phyloP scores from a whole-genome alignment of 2,797 vertebrate genomes.

The Gymnothorax javanicus region DNA sequence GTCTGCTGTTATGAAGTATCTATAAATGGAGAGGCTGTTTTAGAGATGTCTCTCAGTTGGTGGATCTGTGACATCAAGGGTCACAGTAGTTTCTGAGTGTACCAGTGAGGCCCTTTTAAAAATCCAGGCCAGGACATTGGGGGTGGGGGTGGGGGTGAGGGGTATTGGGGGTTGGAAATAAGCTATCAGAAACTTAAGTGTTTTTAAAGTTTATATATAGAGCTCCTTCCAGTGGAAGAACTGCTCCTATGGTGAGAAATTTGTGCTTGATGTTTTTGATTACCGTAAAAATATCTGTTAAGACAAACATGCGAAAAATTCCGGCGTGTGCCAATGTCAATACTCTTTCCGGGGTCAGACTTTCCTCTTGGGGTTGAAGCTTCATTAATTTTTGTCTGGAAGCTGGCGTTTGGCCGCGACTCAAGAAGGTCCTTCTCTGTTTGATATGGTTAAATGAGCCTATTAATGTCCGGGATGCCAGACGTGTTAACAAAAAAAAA shows the following conservation, averaged over 20 bases:
- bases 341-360: slow-evolving; percentile 45
- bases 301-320: slow-evolving; percentile 52
- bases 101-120: background rate
- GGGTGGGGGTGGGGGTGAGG: no score
- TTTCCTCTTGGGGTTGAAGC: slow-evolving; percentile 19
- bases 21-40: slow-evolving; percentile 32
- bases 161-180: no score
- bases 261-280: slow-evolving; percentile 57
- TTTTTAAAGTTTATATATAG: slow-evolving; percentile 28
- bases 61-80: background rate
- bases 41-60: slow-evolving; percentile 3
- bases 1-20: slow-evolving; percentile 36
- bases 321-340: slow-evolving; percentile 51
- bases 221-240: slow-evolving; percentile 44
- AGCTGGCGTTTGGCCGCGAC: slow-evolving; percentile 37
- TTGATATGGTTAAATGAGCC: slow-evolving; percentile 50
- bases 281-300: slow-evolving; percentile 56
- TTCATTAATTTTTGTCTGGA: slow-evolving; percentile 52
- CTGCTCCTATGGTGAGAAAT: slow-evolving; percentile 49
- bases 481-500: slow-evolving; percentile 35
- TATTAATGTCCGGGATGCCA: slow-evolving; percentile 51
- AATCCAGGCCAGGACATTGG: no score
- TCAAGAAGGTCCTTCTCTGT: slow-evolving; percentile 42
- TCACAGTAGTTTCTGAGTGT: background rate
- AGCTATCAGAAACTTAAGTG: slow-evolving; percentile 32